Percentiles rank a stretch among this genome's conserved stretches.
Conservation (phyloP, 2,797 vertebrate species). For the Gymnothorax reevesii region DNA sequence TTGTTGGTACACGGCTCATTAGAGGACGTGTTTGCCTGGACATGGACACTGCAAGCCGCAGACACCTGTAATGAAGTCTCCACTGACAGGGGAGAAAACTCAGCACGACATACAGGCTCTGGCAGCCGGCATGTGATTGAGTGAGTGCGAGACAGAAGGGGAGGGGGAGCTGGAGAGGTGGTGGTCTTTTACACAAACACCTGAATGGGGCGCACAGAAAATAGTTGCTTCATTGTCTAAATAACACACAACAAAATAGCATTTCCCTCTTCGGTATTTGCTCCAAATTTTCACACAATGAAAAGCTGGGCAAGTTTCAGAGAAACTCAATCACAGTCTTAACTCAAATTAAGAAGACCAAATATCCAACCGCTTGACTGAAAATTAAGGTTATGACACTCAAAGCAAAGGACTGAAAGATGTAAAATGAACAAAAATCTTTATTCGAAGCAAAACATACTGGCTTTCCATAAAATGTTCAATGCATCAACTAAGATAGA, state of each 20-base stretch:
- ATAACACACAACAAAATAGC: background rate
- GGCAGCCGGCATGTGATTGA: background rate
- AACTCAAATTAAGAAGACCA: background rate
- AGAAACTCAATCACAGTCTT: background rate
- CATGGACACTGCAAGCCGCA: conserved; percentile 49
- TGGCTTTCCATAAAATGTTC: background rate
- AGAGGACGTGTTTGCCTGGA: conserved; percentile 53
- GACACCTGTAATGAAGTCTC: conserved; percentile 61
- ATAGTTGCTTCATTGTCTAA: background rate
- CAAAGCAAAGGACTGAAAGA: too few species aligned
- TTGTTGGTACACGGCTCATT: conserved; percentile 55
- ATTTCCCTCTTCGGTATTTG: background rate
- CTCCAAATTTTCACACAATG: background rate
- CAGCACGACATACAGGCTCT: conserved; percentile 10
- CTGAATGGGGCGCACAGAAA: background rate
- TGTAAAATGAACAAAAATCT: too few species aligned
- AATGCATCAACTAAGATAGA: background rate
- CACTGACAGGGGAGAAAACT: conserved; percentile 43
- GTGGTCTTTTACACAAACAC: conserved; percentile 3
- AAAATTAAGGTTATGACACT: background rate
- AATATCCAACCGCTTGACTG: background rate
- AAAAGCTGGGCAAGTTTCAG: background rate
- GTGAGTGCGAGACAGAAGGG: background rate
- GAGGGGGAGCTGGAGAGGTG: background rate
- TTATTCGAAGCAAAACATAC: background rate